phyloP scores from a whole-genome alignment of 2,113 vertebrate species.

The Rhipidura dahli region DNA sequence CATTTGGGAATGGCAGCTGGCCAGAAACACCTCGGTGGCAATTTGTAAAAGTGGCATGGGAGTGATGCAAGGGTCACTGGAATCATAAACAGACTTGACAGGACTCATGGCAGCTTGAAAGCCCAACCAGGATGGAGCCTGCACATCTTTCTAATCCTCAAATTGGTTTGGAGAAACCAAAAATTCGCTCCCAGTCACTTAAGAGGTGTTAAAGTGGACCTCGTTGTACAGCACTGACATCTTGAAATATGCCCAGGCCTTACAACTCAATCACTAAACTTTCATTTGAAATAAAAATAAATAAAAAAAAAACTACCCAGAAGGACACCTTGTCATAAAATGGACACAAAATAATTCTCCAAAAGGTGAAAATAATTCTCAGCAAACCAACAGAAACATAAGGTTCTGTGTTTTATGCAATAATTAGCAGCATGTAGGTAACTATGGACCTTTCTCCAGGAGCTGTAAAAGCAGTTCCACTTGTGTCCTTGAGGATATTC shows the following conservation, averaged over 20 bases:
- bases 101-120: neutral
- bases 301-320: neutral
- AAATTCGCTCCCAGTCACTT: conserved; percentile 7
- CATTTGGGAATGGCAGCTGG: neutral
- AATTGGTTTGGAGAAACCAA: neutral
- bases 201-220: neutral
- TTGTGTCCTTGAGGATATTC: neutral
- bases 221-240: neutral
- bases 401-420: neutral
- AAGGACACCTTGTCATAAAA: neutral
- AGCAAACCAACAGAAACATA: neutral
- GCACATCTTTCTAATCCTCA: neutral
- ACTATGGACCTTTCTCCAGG: neutral
- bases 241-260: neutral
- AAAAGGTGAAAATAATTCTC: neutral
- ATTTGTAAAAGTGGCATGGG: neutral
- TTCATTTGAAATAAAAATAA: neutral
- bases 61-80: neutral
- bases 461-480: neutral
- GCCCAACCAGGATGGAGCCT: neutral
- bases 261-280: neutral
- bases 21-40: neutral
- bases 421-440: neutral
- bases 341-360: neutral
- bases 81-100: neutral